phyloP scores from a whole-genome alignment of 1,140 invertebrate genomes.

The Papilio machaon region DNA sequence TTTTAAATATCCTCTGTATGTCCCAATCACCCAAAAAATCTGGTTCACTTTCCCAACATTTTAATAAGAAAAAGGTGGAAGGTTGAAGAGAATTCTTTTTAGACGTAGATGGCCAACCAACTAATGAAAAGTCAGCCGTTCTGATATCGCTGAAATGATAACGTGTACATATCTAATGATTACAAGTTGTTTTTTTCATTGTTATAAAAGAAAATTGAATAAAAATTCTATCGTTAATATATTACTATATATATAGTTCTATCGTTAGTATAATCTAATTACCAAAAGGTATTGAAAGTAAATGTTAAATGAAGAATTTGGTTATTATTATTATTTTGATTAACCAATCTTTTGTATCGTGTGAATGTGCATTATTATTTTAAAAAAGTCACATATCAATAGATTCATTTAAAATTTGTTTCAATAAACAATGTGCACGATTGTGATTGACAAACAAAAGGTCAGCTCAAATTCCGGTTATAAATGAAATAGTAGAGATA shows the following conservation, averaged over 20 bases:
- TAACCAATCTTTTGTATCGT: not conserved
- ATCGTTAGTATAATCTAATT: too few species aligned
- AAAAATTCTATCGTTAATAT: not conserved
- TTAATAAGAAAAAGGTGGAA: too few species aligned
- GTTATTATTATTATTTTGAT: not conserved
- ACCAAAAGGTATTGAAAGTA: not conserved
- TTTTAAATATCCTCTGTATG: too few species aligned
- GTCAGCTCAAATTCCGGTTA: not conserved
- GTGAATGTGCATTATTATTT: not conserved
- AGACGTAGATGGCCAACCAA: too few species aligned
- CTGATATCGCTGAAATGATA: too few species aligned
- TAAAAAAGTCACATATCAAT: not conserved
- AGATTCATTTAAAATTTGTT: not conserved
- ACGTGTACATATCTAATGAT: not conserved
- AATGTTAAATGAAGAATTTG: not conserved
- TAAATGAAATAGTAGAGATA: not conserved
- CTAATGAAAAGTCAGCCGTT: too few species aligned
- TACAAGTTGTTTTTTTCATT: not conserved
- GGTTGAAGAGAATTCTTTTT: too few species aligned
- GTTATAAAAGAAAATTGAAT: not conserved
- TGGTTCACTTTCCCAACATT: too few species aligned
- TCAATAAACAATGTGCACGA: constrained; percentile 2
- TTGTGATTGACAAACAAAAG: constrained; percentile 14
- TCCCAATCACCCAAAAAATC: too few species aligned
- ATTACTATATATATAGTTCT: too few species aligned